phyloP scores from a whole-genome alignment of 37 sponge, comb jelly and placozoan species.

The Tethya wilhelma region DNA sequence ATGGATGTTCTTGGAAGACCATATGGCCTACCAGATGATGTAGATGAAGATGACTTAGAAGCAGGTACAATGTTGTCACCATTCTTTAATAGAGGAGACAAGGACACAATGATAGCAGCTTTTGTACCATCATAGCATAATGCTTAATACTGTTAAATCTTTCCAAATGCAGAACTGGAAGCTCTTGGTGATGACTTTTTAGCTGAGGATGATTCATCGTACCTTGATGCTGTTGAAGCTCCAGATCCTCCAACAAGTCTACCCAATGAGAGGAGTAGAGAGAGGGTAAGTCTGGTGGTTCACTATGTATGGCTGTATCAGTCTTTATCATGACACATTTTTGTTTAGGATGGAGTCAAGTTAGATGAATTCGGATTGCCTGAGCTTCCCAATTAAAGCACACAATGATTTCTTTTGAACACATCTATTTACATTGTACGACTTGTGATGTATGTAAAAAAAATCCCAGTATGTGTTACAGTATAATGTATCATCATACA shows the following conservation, averaged over 20 bases:
- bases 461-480: neutral
- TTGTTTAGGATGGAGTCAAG: constrained; percentile 74
- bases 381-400: constrained; percentile 22
- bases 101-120: neutral
- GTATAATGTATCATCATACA: no score
- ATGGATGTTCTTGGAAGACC: constrained; percentile 89
- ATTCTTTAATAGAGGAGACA: no score
- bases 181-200: constrained; percentile 97
- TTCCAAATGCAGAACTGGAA: constrained; percentile 76
- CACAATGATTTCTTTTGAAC: neutral
- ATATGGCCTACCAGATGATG: constrained; percentile 97
- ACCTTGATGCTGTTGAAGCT: constrained; percentile 79
- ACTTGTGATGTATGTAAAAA: no score
- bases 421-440: no score
- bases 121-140: neutral
- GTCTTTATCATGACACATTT: neutral
- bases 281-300: neutral
- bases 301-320: neutral
- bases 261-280: constrained; percentile 33
- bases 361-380: constrained; percentile 98
- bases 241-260: constrained; percentile 90
- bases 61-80: constrained; percentile 79
- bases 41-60: constrained; percentile 98
- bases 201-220: constrained; percentile 88
- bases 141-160: neutral